Percentiles rank a stretch among this genome's conserved stretches.
Conservation (phyloP, 2,113 vertebrate genomes). For the Poeciliopsis retropinna region DNA sequence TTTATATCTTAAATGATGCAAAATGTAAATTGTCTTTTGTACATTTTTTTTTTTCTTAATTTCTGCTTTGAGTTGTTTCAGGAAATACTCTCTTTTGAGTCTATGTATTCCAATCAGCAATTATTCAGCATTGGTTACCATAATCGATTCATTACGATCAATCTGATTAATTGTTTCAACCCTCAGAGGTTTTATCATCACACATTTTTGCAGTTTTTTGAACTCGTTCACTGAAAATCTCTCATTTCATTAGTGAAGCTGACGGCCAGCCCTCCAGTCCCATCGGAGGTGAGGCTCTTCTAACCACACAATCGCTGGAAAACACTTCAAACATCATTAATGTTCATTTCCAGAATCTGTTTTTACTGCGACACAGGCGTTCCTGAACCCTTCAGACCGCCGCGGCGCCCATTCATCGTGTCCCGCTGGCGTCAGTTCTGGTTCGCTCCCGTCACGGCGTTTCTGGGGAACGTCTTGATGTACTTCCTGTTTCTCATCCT, state of each 20-base stretch:
- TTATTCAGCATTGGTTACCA: no score
- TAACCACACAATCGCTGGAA: background rate
- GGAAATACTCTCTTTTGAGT: no score
- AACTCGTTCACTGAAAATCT: background rate
- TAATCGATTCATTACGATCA: no score
- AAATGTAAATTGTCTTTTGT: no score
- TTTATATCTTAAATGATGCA: no score
- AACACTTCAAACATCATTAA: background rate
- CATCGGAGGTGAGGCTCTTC: constrained; percentile 47
- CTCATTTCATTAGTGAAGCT: constrained; percentile 49
- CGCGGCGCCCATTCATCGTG: constrained; percentile 63
- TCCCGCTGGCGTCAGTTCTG: constrained; percentile 88
- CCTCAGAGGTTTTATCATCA: no score
- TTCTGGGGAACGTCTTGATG: constrained; percentile 90
- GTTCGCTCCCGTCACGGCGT: constrained; percentile 87
- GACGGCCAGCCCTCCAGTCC: constrained; percentile 30
- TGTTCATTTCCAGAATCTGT: background rate
- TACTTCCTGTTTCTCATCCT: constrained; percentile 90
- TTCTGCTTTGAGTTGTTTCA: no score
- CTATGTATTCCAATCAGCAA: no score
- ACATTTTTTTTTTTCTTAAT: no score
- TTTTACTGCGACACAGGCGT: constrained; percentile 24
- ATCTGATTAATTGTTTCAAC: no score
- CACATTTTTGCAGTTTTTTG: background rate
- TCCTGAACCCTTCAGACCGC: constrained; percentile 3